Percentiles rank a stretch among this genome's conserved stretches.
Evolutionary conservation across 2,888 invertebrate species (phyloP).

Genomic region (Andrena camellia): DNA sequence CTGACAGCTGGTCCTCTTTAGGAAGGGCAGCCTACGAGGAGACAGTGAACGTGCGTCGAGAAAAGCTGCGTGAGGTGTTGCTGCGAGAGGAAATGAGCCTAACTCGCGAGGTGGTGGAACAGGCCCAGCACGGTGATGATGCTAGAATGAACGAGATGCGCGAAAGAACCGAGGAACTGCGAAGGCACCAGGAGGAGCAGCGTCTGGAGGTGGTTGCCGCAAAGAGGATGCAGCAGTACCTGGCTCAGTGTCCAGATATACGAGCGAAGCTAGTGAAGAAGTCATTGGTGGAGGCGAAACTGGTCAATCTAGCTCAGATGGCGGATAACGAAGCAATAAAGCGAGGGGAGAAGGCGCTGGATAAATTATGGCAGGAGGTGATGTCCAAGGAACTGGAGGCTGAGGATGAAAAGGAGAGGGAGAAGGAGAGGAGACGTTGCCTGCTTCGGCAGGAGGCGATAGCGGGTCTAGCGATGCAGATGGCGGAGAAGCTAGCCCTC

Average conservation of each 20-base stretch:
- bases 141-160: slow-evolving; percentile 86
- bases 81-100: slow-evolving; percentile 86
- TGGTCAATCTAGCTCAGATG: slow-evolving; percentile 58
- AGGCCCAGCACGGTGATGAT: slow-evolving; percentile 86
- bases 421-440: slow-evolving; percentile 64
- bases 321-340: slow-evolving; percentile 85
- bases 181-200: slow-evolving; percentile 86
- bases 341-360: slow-evolving; percentile 87
- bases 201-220: slow-evolving; percentile 83
- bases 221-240: slow-evolving; percentile 59
- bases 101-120: slow-evolving; percentile 86
- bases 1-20: slow-evolving; percentile 40
- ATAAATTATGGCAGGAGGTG: slow-evolving; percentile 88
- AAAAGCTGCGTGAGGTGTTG: slow-evolving; percentile 82
- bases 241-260: slow-evolving; percentile 18
- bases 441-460: slow-evolving; percentile 45
- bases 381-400: slow-evolving; percentile 87
- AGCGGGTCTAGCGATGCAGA: slow-evolving; percentile 72
- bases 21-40: slow-evolving; percentile 86
- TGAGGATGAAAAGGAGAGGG: slow-evolving; percentile 67
- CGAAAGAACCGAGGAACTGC: slow-evolving; percentile 84
- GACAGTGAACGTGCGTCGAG: slow-evolving; percentile 85
- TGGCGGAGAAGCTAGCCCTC: slow-evolving; percentile 73
- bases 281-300: slow-evolving; percentile 47
- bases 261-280: slow-evolving; percentile 21